Evolutionary conservation across 2,797 vertebrate species (phyloP), one percentile per base, ranked within the genome.

Genomic region (Cyclopterus lumpus): DNA sequence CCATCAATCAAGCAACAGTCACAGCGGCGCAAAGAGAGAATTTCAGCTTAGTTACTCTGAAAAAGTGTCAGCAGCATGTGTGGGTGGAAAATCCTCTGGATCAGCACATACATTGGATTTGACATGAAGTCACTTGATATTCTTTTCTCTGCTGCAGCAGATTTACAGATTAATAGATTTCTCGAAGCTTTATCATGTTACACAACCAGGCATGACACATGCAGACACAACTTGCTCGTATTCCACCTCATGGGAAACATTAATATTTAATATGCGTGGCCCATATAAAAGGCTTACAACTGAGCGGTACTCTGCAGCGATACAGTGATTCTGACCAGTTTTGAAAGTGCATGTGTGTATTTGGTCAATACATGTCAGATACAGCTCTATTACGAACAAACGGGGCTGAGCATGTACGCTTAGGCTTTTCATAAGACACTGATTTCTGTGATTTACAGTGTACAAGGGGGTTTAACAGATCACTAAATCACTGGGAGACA

Each of bases 141-240:
- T 77, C 57, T 83, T 75, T 51, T 48, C 73, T 69, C 53, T 67
- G 74, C 86, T 63, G 73, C 74, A n/a, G 82, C 67, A 81, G 73
- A 80, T 82, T 84, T 87, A 73, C 77, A 76, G 86, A 91, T 90
- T 84, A 85, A 83, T 76, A 78, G 63, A 83, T 76, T 77, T 76
- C 69, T 73, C 26, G 26, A 71, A 79, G 71, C 54, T 51, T 84
- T 88, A n/a, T 82, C 69, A 77, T 80, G 82, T 81, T 71, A 73
- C 73, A 73, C 6, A 16, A 78, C 44, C 49, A n/a, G 60, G 14
- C 44, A 55, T 22, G 75, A 74, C 75, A 73, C 70, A 71, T 53
- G 66, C 71, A 63, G 71, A 82, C 67, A 76, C 77, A 76, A 87
- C 71, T 79, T 62, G 46, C 82, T 88, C 86, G 74, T 62, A 67